phyloP scores from a whole-genome alignment of 2,888 invertebrate species.

The Oscheius onirici region DNA sequence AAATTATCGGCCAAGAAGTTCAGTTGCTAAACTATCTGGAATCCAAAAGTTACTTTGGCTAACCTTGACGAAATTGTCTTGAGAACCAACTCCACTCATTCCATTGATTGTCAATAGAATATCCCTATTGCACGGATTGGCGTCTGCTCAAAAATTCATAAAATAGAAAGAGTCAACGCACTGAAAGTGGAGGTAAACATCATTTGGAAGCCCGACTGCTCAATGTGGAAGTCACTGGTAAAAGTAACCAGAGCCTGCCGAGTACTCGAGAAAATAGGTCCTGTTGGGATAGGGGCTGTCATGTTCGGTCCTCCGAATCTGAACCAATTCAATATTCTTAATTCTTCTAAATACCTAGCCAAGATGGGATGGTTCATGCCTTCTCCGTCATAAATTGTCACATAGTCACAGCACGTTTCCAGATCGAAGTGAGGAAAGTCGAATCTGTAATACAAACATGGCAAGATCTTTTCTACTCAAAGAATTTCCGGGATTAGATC shows the following conservation, averaged over 20 bases:
- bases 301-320: constrained; percentile 57
- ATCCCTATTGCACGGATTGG: constrained; percentile 56
- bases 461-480: too few species aligned
- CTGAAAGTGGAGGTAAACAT: constrained; percentile 46
- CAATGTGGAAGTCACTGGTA: constrained; percentile 42
- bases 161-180: constrained; percentile 27
- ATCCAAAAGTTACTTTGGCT: neutral
- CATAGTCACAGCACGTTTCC: constrained; percentile 51
- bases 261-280: constrained; percentile 46
- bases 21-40: constrained; percentile 42
- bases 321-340: constrained; percentile 16
- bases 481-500: neutral
- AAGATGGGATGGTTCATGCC: constrained; percentile 35
- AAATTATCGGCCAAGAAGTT: constrained; percentile 52
- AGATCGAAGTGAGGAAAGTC: constrained; percentile 49
- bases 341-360: constrained; percentile 38
- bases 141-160: constrained; percentile 35
- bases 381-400: constrained; percentile 57
- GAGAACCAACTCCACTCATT: constrained; percentile 46
- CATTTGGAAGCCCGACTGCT: constrained; percentile 53
- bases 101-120: constrained; percentile 55
- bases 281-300: constrained; percentile 40
- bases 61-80: constrained; percentile 49
- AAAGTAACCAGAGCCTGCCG: constrained; percentile 53
- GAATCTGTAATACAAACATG: constrained; percentile 48